Conservation (phyloP, 2,113 vertebrate species). For the Xyrauchen texanus region DNA sequence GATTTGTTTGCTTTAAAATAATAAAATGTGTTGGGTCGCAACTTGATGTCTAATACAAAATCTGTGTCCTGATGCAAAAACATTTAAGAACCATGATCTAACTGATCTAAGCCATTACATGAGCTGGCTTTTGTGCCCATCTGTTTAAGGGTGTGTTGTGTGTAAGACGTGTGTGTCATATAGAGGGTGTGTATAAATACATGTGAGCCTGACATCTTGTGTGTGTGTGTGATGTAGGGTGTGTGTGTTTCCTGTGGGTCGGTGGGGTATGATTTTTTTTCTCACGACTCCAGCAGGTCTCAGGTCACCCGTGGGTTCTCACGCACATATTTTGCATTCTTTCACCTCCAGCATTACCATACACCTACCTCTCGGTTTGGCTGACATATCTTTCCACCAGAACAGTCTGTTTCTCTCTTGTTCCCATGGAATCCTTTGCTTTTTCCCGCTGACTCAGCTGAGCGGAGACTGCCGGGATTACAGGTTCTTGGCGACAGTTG, state of each 20-base stretch:
- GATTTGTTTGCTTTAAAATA: no score
- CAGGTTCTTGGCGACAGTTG: constrained; percentile 70
- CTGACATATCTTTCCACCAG: constrained; percentile 78
- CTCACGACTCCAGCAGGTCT: constrained; percentile 80
- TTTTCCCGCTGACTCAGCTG: constrained; percentile 76
- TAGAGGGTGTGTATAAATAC: constrained; percentile 14
- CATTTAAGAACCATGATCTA: no score
- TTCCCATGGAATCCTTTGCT: constrained; percentile 64
- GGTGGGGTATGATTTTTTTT: constrained; percentile 73
- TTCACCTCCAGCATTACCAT: constrained; percentile 78
- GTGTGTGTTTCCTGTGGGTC: constrained; percentile 80
- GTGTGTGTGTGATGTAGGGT: not conserved
- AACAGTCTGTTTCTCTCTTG: constrained; percentile 59
- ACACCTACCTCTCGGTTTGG: constrained; percentile 81
- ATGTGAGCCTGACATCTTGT: constrained; percentile 18
- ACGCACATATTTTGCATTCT: constrained; percentile 82
- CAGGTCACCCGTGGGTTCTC: constrained; percentile 79
- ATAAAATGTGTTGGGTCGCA: no score
- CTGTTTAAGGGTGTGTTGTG: not conserved
- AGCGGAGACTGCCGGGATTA: constrained; percentile 69
- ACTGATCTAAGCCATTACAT: no score
- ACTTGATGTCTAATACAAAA: no score
- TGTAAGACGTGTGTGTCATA: not conserved
- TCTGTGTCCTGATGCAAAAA: no score
- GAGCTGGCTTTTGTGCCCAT: no score